Percentiles rank a stretch among this genome's conserved stretches.
These are phyloP conservation scores for Esox niger DNA, from an alignment of 2,113 vertebrate genomes.

Conservation along the genomic window DNA sequence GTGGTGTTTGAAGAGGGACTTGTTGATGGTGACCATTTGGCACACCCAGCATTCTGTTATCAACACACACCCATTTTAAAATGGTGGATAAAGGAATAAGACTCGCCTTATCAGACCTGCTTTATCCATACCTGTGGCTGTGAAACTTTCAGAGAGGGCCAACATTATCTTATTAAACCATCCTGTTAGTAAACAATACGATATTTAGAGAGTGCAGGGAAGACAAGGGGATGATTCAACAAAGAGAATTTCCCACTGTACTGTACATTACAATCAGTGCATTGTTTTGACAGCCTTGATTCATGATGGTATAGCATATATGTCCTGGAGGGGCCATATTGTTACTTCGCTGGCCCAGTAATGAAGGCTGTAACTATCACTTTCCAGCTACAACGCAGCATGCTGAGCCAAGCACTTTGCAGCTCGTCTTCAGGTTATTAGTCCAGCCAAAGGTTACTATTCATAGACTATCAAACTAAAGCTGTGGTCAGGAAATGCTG, in stretches of 20 bases:
- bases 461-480: constrained; percentile 49
- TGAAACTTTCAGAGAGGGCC: too few species aligned
- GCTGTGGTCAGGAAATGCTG: constrained; percentile 66
- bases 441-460: constrained; percentile 53
- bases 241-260: constrained; percentile 22
- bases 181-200: too few species aligned
- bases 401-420: constrained; percentile 69
- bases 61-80: background rate
- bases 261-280: constrained; percentile 16
- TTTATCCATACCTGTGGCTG: too few species aligned
- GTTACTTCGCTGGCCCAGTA: constrained; percentile 30
- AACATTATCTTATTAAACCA: too few species aligned
- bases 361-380: constrained; percentile 33
- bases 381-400: constrained; percentile 28
- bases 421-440: constrained; percentile 59
- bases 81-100: background rate
- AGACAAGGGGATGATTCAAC: background rate
- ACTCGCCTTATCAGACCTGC: background rate
- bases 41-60: constrained; percentile 29
- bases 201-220: background rate
- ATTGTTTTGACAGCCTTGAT: constrained; percentile 39
- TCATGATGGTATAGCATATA: constrained; percentile 15
- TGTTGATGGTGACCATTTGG: constrained; percentile 8
- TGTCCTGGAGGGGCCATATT: constrained; percentile 48
- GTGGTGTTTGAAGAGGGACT: constrained; percentile 16